Evolutionary conservation across 1,140 invertebrate genomes (phyloP).

Genomic region (Probaryconus sp.): DNA sequence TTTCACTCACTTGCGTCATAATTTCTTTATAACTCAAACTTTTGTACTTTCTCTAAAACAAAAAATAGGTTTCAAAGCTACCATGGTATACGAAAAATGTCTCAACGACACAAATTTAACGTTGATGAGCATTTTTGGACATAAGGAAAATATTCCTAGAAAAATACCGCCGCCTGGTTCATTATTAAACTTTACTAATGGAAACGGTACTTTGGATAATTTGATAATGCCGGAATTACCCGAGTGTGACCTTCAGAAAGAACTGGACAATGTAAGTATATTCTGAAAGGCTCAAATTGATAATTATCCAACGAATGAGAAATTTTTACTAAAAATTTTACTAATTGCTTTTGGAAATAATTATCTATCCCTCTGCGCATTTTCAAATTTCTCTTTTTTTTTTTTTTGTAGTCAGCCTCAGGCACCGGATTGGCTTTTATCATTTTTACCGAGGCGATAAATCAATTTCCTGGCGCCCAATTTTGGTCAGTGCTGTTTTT

Average conservation of each 20-base stretch:
- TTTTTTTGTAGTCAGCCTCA: conserved; percentile 92
- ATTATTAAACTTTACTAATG: conserved; percentile 78
- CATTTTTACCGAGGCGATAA: conserved; percentile 97
- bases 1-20: not conserved
- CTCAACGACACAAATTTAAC: conserved; percentile 82
- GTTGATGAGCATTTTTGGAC: conserved; percentile 79
- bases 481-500: conserved; percentile 97
- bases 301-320: conserved; percentile 11
- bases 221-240: conserved; percentile 83
- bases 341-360: too few species aligned
- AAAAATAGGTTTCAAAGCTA: conserved; percentile 88
- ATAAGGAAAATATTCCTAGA: conserved; percentile 74
- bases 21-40: too few species aligned
- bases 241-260: conserved; percentile 89
- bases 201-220: conserved; percentile 80
- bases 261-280: conserved; percentile 90
- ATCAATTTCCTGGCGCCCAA: conserved; percentile 95
- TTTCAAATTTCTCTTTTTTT: too few species aligned
- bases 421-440: conserved; percentile 96
- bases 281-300: conserved; percentile 5
- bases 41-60: not conserved
- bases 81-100: conserved; percentile 89
- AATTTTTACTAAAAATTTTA: too few species aligned
- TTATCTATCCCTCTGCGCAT: too few species aligned
- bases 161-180: conserved; percentile 79